Evolutionary conservation across 2,888 invertebrate genomes (phyloP).

Genomic region (Apodemia zela): DNA sequence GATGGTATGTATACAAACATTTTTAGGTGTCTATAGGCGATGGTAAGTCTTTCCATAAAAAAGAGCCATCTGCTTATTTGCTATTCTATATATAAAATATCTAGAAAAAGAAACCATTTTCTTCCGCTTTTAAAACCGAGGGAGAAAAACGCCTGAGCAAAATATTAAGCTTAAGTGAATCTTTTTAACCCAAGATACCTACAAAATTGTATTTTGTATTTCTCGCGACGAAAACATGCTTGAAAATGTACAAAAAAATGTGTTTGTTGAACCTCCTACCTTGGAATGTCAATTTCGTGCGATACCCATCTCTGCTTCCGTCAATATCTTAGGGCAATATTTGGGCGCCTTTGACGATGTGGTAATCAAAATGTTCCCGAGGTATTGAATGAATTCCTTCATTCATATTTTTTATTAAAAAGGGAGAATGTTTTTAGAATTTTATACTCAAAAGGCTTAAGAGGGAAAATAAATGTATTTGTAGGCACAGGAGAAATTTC

Average conservation of each 20-base stretch:
- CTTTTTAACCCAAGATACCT: background rate
- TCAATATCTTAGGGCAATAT: constrained; percentile 2
- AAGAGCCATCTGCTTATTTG: too few relatives aligned
- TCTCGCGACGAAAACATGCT: constrained; percentile 1
- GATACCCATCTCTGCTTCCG: constrained; percentile 19
- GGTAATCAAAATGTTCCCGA: constrained; percentile 3
- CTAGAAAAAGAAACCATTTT: too few relatives aligned
- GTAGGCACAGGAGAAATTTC: too few relatives aligned
- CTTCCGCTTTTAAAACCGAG: too few relatives aligned
- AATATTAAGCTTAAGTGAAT: background rate
- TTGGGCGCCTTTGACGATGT: background rate
- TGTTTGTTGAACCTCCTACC: background rate
- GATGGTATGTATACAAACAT: too few relatives aligned
- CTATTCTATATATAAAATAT: too few relatives aligned
- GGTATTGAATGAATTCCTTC: background rate
- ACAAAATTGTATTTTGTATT: background rate
- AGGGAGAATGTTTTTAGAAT: too few relatives aligned
- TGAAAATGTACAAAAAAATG: constrained; percentile 1
- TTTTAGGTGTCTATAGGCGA: too few relatives aligned
- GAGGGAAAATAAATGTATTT: too few relatives aligned
- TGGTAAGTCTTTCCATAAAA: too few relatives aligned
- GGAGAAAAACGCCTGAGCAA: too few relatives aligned
- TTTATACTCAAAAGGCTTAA: too few relatives aligned
- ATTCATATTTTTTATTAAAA: background rate
- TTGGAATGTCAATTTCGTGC: constrained; percentile 18